Conservation (phyloP, 2,797 vertebrate genomes). For the Harpagifer antarcticus region DNA sequence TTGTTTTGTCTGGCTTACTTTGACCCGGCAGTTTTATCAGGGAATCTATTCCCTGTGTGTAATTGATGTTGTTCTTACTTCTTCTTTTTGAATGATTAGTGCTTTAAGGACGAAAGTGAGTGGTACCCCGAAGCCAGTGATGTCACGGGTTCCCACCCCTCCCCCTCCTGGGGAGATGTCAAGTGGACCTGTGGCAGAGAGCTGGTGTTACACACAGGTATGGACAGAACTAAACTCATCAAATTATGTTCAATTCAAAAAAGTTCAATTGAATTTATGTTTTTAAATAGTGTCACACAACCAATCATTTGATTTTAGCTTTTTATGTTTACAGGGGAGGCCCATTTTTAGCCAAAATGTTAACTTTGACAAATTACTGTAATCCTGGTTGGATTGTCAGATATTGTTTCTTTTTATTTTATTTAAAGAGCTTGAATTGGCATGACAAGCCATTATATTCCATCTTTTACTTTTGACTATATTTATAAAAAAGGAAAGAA, state of each 20-base stretch:
- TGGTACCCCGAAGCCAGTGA: constrained; percentile 84
- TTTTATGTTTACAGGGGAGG: neutral
- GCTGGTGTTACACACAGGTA: constrained; percentile 99
- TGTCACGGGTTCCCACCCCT: constrained; percentile 96
- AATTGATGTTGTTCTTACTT: constrained; percentile 10
- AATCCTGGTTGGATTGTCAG: neutral
- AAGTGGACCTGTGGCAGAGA: constrained; percentile 96
- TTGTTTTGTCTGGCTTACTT: neutral
- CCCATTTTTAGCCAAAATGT: neutral
- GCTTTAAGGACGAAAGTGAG: constrained; percentile 76
- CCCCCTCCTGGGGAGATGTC: constrained; percentile 96
- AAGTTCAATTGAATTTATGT: neutral
- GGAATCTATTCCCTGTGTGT: neutral
- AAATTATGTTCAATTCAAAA: neutral
- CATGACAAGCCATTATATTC: neutral
- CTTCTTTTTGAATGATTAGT: constrained; percentile 62
- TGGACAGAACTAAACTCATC: constrained; percentile 1
- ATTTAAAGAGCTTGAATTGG: neutral
- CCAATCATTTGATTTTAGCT: neutral
- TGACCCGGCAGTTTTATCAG: neutral
- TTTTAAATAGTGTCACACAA: neutral
- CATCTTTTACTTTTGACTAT: neutral
- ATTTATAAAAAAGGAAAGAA: neutral
- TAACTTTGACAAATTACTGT: constrained; percentile 2
- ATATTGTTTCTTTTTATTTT: neutral